Percentiles rank a stretch among this genome's conserved stretches.
phyloP scores from a whole-genome alignment of 2,888 invertebrate genomes.

The Caenorhabditis drosophilae region DNA sequence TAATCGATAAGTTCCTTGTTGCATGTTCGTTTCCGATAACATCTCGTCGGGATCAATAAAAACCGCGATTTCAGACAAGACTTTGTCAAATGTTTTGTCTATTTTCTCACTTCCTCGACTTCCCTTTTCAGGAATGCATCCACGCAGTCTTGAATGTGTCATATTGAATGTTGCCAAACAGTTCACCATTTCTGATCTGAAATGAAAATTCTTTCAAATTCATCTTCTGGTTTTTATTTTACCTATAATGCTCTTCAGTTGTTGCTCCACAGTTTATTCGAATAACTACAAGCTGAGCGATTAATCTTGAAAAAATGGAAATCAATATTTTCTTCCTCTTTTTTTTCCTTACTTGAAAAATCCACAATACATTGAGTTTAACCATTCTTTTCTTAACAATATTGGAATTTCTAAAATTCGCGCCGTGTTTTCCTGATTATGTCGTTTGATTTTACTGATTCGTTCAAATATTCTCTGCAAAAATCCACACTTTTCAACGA shows the following conservation, averaged over 20 bases:
- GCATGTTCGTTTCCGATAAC: constrained; percentile 9
- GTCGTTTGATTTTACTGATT: too few relatives aligned
- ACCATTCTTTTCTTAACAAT: constrained; percentile 13
- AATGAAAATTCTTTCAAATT: constrained; percentile 4
- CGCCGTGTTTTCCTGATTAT: too few relatives aligned
- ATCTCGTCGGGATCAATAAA: constrained; percentile 36
- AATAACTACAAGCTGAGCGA: constrained; percentile 52
- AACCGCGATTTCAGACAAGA: constrained; percentile 40
- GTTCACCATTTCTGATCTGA: constrained; percentile 25
- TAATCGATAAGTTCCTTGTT: constrained; percentile 45
- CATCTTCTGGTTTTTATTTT: too few relatives aligned
- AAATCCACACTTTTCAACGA: too few relatives aligned
- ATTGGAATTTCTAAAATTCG: too few relatives aligned
- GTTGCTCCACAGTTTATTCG: constrained; percentile 42
- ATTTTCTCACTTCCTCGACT: constrained; percentile 34
- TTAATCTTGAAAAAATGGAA: too few relatives aligned
- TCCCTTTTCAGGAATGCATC: constrained; percentile 50
- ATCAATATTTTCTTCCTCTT: too few relatives aligned
- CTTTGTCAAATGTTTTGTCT: constrained; percentile 40
- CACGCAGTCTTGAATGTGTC: constrained; percentile 48
- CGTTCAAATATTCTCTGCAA: too few relatives aligned
- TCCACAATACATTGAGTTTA: constrained; percentile 33
- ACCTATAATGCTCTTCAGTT: constrained; percentile 19
- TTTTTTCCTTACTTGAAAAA: too few relatives aligned
- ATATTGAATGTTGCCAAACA: constrained; percentile 31